phyloP scores from a whole-genome alignment of 35 echinoderm and acorn worm species.

The Apostichopus parvimensis region DNA sequence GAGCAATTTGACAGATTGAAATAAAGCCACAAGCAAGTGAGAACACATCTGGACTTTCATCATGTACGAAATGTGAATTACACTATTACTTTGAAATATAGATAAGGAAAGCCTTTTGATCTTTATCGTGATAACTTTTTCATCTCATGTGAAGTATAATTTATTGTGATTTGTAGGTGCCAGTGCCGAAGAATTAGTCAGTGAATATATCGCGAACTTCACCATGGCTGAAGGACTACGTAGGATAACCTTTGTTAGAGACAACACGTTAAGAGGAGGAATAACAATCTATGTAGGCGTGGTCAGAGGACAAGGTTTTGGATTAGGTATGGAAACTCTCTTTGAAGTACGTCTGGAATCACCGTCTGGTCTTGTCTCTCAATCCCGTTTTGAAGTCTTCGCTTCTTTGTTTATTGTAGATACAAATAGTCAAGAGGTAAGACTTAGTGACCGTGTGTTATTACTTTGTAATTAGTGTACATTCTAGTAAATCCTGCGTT shows the following conservation, averaged over 20 bases:
- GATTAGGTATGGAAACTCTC: not conserved
- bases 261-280: not conserved
- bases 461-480: too few relatives aligned
- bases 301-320: not conserved
- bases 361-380: not conserved
- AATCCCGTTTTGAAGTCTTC: not conserved
- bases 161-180: not conserved
- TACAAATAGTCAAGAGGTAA: not conserved
- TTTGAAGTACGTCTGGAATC: not conserved
- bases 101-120: too few relatives aligned
- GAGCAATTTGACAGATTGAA: too few relatives aligned
- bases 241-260: not conserved
- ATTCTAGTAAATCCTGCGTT: too few relatives aligned
- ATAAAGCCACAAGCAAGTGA: too few relatives aligned
- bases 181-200: conserved; percentile 10
- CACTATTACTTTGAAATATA: too few relatives aligned
- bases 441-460: not conserved
- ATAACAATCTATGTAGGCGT: not conserved
- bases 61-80: too few relatives aligned
- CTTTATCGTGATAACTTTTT: too few relatives aligned
- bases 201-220: not conserved
- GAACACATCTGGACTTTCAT: too few relatives aligned
- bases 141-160: too few relatives aligned
- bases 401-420: not conserved
- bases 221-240: not conserved